These are phyloP conservation scores for Cinclus cinclus DNA, from an alignment of 2,113 vertebrate genomes.

Conservation along the genomic window DNA sequence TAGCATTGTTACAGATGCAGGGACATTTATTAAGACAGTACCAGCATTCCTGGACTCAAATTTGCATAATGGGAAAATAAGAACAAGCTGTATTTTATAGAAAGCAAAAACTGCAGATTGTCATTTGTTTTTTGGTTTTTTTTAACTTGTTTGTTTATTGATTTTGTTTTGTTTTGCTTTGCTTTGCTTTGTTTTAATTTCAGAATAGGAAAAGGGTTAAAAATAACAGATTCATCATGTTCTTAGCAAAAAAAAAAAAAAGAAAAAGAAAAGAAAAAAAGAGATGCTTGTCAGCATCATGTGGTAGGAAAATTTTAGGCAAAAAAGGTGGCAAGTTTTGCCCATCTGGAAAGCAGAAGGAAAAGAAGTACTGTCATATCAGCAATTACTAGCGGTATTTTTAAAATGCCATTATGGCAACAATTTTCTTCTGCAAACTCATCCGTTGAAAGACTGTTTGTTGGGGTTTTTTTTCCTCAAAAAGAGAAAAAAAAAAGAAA, in stretches of 20 bases:
- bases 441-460: background rate
- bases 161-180: background rate
- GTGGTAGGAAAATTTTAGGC: conserved; percentile 27
- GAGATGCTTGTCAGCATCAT: background rate
- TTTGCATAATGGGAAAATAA: background rate
- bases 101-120: background rate
- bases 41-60: background rate
- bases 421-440: conserved; percentile 14
- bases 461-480: background rate
- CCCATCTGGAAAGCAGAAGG: background rate
- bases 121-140: background rate
- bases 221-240: background rate
- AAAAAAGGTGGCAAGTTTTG: background rate
- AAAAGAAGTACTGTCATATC: conserved; percentile 48
- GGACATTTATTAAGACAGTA: background rate
- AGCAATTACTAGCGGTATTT: conserved; percentile 28
- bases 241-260: background rate
- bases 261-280: background rate
- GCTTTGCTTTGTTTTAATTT: background rate
- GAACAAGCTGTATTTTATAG: background rate
- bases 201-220: background rate
- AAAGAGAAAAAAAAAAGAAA: background rate
- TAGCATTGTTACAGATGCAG: background rate
- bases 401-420: conserved; percentile 41
- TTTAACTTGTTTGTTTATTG: no score